A percentile compares a stretch with the other conserved stretches of the same genome.
These are phyloP conservation scores for Lepidurus apus DNA, from an alignment of 1,140 invertebrate genomes.

Conservation along the genomic window DNA sequence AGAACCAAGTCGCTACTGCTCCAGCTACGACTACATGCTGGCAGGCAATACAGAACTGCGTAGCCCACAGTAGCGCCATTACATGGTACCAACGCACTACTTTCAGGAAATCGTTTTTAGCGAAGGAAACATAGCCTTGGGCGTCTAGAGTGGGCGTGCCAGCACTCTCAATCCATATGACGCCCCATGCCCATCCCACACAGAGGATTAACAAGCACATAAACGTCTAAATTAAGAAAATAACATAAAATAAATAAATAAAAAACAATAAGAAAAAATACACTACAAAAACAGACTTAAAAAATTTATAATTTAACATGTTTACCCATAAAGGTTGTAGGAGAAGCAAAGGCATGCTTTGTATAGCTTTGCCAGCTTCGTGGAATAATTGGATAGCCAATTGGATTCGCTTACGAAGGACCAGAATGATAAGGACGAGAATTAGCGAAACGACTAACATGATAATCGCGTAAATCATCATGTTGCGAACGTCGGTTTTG, in stretches of 20 bases:
- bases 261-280: conserved; percentile 27
- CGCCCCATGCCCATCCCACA: conserved; percentile 56
- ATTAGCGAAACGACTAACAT: conserved; percentile 55
- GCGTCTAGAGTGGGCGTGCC: conserved; percentile 50
- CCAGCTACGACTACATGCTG: conserved; percentile 71
- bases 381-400: conserved; percentile 65
- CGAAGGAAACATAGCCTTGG: conserved; percentile 47
- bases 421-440: conserved; percentile 59
- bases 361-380: conserved; percentile 68
- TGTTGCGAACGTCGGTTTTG: conserved; percentile 40
- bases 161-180: conserved; percentile 57
- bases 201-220: conserved; percentile 51
- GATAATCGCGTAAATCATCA: conserved; percentile 41
- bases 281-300: background rate
- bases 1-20: conserved; percentile 70
- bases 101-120: conserved; percentile 51
- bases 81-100: conserved; percentile 61
- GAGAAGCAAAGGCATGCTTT: conserved; percentile 63
- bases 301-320: conserved; percentile 29
- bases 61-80: conserved; percentile 64
- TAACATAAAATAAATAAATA: conserved; percentile 6
- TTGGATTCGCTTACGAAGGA: conserved; percentile 64
- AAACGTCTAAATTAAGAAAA: conserved; percentile 56
- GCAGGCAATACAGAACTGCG: conserved; percentile 66
- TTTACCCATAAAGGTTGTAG: conserved; percentile 67